These are phyloP conservation scores for Eidolon helvum DNA, from an alignment of 2,113 vertebrate genomes.

Conservation along the genomic window DNA sequence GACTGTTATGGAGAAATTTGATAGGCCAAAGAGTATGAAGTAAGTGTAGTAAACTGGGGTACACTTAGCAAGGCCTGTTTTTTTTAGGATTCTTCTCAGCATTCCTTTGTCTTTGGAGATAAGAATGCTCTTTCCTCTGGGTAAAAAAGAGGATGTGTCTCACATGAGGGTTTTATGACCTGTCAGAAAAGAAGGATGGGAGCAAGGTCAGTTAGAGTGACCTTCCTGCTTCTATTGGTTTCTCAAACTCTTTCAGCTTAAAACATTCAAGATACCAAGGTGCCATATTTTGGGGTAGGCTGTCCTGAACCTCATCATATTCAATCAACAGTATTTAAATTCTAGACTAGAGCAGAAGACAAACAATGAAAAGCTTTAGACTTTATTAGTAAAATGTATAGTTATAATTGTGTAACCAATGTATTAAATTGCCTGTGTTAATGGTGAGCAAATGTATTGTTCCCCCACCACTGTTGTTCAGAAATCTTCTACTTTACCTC, in stretches of 20 bases:
- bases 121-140: neutral
- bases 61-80: neutral
- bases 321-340: neutral
- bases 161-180: neutral
- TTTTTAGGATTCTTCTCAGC: neutral
- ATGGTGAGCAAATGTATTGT: neutral
- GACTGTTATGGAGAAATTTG: neutral
- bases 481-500: neutral
- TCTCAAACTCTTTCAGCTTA: neutral
- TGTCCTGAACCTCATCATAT: neutral
- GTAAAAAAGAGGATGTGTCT: neutral
- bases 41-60: neutral
- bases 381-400: neutral
- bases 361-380: constrained; percentile 11
- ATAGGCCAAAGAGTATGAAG: neutral
- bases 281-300: neutral
- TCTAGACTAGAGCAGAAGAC: neutral
- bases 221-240: neutral
- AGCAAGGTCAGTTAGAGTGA: neutral
- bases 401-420: neutral
- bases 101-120: neutral
- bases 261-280: neutral
- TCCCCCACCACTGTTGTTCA: neutral
- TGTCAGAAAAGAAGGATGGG: neutral
- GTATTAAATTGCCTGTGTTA: neutral